These are phyloP conservation scores for Corynorhinus townsendii DNA, from an alignment of 2,113 vertebrate genomes.

Conservation along the genomic window DNA sequence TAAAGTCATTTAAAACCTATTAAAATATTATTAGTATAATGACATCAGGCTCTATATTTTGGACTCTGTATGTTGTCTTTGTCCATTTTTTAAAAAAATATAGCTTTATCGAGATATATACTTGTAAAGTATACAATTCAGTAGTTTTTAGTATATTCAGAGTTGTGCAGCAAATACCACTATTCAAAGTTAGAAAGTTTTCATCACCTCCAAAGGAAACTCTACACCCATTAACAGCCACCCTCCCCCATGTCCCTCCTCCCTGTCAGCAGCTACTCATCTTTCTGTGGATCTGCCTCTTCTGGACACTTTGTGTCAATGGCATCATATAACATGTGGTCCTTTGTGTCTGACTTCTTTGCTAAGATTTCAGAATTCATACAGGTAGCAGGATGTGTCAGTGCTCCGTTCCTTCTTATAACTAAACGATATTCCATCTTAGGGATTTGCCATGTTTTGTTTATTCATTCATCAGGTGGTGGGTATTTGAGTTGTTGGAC, in stretches of 20 bases:
- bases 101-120: neutral
- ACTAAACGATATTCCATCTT: no score
- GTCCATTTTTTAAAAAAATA: neutral
- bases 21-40: no score
- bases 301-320: neutral
- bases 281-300: neutral
- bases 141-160: neutral
- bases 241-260: accelerated
- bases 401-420: neutral
- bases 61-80: neutral
- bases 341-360: neutral
- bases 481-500: no score
- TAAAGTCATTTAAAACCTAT: no score
- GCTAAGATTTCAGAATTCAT: neutral
- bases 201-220: neutral
- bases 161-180: no score
- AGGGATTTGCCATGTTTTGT: neutral
- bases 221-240: accelerated
- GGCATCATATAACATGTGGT: accelerated
- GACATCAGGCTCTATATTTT: neutral
- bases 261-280: no score
- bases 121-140: neutral
- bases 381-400: accelerated
- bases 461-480: no score
- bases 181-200: neutral